These are phyloP conservation scores for Apis dorsata DNA, from an alignment of 1,140 invertebrate species.

Conservation along the genomic window DNA sequence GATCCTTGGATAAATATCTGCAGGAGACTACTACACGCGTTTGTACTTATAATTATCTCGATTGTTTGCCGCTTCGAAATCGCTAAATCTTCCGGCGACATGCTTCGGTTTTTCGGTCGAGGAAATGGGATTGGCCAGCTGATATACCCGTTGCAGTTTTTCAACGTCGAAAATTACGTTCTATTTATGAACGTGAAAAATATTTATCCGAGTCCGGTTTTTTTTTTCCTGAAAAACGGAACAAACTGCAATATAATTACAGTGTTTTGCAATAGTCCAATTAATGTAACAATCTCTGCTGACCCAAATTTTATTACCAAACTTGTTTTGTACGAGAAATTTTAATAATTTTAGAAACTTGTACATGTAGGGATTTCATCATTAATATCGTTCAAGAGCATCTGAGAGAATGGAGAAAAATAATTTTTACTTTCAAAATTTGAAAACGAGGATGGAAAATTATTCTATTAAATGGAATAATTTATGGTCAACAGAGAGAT, in stretches of 20 bases:
- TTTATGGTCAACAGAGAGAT: too few species aligned
- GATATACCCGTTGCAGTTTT: neutral
- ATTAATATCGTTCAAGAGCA: too few species aligned
- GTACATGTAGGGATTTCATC: too few species aligned
- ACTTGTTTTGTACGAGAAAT: too few species aligned
- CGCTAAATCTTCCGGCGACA: neutral
- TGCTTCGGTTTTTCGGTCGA: neutral
- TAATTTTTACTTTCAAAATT: too few species aligned
- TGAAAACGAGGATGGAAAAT: too few species aligned
- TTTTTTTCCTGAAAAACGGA: too few species aligned
- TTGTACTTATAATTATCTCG: conserved; percentile 39
- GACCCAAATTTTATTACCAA: neutral
- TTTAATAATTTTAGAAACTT: too few species aligned
- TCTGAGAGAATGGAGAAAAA: too few species aligned
- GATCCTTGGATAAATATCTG: neutral
- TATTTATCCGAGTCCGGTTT: neutral
- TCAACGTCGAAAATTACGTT: neutral
- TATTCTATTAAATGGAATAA: too few species aligned
- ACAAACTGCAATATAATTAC: neutral
- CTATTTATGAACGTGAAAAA: neutral
- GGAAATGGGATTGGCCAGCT: neutral
- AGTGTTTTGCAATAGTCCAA: neutral
- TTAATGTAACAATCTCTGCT: neutral
- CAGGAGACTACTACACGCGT: conserved; percentile 13
- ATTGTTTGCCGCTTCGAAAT: neutral